phyloP scores from a whole-genome alignment of 2,888 invertebrate species.

The Clostera curtula region DNA sequence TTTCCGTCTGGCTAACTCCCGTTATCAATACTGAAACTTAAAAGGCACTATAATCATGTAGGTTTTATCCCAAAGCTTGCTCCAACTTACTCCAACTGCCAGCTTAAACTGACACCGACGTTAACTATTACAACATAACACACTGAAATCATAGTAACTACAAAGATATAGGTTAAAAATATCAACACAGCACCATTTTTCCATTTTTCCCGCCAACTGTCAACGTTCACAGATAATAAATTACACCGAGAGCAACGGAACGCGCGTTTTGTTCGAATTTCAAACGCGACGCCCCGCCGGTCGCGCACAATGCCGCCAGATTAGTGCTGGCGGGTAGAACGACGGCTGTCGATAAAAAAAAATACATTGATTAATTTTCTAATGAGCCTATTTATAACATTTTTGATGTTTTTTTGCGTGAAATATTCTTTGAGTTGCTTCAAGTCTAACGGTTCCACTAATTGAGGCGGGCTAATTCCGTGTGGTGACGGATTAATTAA shows the following conservation, averaged over 20 bases:
- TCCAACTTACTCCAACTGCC: no score
- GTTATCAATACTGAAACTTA: no score
- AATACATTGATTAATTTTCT: conserved; percentile 20
- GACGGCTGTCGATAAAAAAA: conserved; percentile 21
- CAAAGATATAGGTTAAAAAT: no score
- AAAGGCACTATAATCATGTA: no score
- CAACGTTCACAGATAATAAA: conserved; percentile 44
- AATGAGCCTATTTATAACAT: conserved; percentile 2
- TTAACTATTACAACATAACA: no score
- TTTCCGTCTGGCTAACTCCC: not conserved
- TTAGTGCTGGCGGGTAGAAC: conserved; percentile 42
- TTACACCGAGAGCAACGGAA: conserved; percentile 33
- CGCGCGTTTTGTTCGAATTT: conserved; percentile 43
- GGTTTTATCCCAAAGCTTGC: no score
- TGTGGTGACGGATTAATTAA: no score
- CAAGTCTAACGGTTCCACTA: not conserved
- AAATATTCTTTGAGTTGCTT: not conserved
- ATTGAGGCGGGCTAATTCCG: no score
- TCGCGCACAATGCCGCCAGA: conserved; percentile 44
- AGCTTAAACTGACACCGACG: no score
- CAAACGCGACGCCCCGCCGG: conserved; percentile 40
- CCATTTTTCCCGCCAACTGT: conserved; percentile 30
- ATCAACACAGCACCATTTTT: conserved; percentile 13
- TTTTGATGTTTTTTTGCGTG: not conserved
- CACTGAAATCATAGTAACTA: no score